Base-by-base conservation (phyloP, 2,888 invertebrate species). In the Ametastegia equiseti region DNA sequence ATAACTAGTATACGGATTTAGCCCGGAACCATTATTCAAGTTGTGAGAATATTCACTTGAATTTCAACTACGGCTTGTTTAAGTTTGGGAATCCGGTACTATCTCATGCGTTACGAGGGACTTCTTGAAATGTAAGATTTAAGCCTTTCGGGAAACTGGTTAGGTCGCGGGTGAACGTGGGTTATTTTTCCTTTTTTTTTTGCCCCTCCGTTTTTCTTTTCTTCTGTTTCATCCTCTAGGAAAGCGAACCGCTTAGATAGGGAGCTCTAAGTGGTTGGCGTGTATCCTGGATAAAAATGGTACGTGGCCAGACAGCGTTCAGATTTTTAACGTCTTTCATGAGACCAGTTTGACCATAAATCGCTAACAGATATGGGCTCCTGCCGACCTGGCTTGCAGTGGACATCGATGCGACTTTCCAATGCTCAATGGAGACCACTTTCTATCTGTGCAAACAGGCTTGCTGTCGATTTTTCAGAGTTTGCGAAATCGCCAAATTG, bases 361-460 rank as follows among this genome's bases (percentile, higher is more conserved):
- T 81, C 81, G 79, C 81, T 27, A 80, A 80, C 69, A 60, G 78
- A 78, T 78, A 78, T 78, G 60, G 78, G 63, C 30, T 54, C 75
- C 33, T 54, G 75, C 54, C 45, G 47, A 81, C 81, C 42, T 78
- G 63, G 78, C 75, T 30, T 33, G 79, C 54, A 78, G 69, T 63
- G 45, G 80, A 83, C 80, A 81, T 82, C 73, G 80, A 80, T 71
- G 54, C 73, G 50, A 83, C 80, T 83, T 83, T 82, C 80, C 82
- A 83, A 80, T 83, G 80, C 78, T 79, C 81, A 73, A 47, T 67
- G 57, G 45, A 63, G 60, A 60, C 78, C 78, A 78, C 78, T 78
- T 78, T 78, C 78, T 78, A 78, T 45, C 60, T 39, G 60, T 60
- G 36, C 13, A 75, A n/a, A 15, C 60, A 75, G n/a, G 33, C 45